Evolutionary conservation across 2,888 invertebrate genomes (phyloP).

Genomic region (Sisyra terminalis): DNA sequence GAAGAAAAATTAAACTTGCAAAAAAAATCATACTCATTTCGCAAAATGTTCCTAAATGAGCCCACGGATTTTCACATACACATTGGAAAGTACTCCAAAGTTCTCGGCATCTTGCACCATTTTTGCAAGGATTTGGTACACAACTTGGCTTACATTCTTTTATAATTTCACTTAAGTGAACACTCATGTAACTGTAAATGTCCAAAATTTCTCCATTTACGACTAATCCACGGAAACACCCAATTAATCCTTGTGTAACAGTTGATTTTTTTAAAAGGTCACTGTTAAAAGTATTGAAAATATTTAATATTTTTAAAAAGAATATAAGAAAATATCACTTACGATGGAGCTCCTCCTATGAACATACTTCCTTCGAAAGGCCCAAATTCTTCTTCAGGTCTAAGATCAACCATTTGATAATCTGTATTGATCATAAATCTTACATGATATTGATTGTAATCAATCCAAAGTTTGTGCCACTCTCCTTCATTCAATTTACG

Average conservation of each 20-base stretch:
- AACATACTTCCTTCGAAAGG: conserved; percentile 90
- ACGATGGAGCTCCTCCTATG: conserved; percentile 85
- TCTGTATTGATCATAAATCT: conserved; percentile 85
- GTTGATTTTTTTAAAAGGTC: conserved; percentile 68
- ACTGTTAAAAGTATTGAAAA: conserved; percentile 29
- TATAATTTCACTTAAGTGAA: conserved; percentile 79
- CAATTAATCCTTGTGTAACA: conserved; percentile 78
- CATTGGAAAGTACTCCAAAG: conserved; percentile 87
- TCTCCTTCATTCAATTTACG: conserved; percentile 77
- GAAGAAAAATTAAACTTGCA: conserved; percentile 7
- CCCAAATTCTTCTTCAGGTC: conserved; percentile 76
- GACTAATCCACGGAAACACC: conserved; percentile 83
- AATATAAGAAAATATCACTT: conserved; percentile 26
- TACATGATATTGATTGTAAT: conserved; percentile 86
- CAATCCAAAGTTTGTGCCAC: conserved; percentile 94
- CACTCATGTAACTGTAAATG: conserved; percentile 84
- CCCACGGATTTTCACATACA: conserved; percentile 83
- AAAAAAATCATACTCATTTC: conserved; percentile 62
- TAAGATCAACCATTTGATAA: conserved; percentile 70
- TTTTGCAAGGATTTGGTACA: conserved; percentile 84
- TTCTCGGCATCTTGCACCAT: conserved; percentile 80
- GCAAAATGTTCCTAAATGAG: conserved; percentile 78
- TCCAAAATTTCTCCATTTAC: conserved; percentile 84
- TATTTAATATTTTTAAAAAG: background rate
- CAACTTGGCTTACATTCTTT: conserved; percentile 90